These are phyloP conservation scores for Sturnira hondurensis DNA, from an alignment of 2,113 vertebrate species.

Conservation along the genomic window DNA sequence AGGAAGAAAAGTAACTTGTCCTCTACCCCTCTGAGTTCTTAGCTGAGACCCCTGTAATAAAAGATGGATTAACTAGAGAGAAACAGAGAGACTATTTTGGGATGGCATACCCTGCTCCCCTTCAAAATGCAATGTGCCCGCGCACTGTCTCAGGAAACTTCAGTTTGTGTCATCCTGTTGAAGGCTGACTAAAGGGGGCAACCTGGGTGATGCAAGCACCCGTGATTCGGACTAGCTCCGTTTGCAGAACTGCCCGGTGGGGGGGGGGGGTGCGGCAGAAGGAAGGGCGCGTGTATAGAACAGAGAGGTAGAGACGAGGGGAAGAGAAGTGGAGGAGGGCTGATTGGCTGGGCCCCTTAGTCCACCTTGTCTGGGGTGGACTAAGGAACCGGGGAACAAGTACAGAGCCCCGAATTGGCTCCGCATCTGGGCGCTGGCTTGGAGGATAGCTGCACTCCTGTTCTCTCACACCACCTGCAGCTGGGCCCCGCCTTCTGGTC, in stretches of 20 bases:
- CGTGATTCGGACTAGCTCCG: too few species aligned
- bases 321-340: not conserved
- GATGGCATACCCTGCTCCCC: not conserved
- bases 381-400: not conserved
- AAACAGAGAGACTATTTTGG: not conserved
- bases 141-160: not conserved
- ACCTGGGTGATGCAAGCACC: not conserved
- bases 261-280: too few species aligned
- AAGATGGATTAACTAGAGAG: not conserved
- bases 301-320: not conserved
- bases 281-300: not conserved
- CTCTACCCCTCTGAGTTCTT: not conserved
- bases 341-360: not conserved
- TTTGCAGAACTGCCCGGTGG: not conserved
- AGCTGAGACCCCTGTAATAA: not conserved
- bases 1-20: not conserved
- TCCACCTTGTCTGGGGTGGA: not conserved
- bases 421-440: not conserved
- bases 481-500: not conserved
- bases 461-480: too few species aligned
- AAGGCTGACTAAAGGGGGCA: not conserved
- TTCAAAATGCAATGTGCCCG: not conserved
- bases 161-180: not conserved
- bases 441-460: rapidly evolving
- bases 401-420: not conserved